Base-by-base conservation (phyloP, 2,113 vertebrate genomes). In the Gopherus evgoodei region DNA sequence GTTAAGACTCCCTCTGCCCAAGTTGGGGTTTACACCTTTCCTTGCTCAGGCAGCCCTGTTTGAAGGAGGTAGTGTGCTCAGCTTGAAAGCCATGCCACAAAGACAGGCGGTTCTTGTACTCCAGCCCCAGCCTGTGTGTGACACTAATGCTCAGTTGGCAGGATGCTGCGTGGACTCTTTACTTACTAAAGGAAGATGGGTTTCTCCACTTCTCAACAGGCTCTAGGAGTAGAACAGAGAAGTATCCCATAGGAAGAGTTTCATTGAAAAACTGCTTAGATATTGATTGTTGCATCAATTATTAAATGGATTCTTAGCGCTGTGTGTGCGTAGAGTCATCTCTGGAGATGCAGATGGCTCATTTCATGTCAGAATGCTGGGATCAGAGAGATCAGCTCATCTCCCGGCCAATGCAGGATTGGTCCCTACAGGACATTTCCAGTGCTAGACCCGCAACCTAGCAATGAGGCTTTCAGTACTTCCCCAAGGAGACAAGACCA, bases 251-350 rank as follows among this genome's bases (percentile, higher is more conserved):
- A 2, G 50, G 42, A 88, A 81, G 72, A 52, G 44, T 53, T 92
- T 4, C 0, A 0, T 3, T 38, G 83, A 29, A 59, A 21, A n/a
- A 38, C 14, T 0, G 1, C 42, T 88, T 82, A 0, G 7, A 35
- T 50, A 81, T 78, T 78, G 75, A 78, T 78, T 78, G 22, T 14
- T 78, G 81, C 90, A n/a, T 21, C 1, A 2, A 2, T 49, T 38
- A 1, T 49, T 0, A 1, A 6, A 56, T 25, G 65, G 8, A 14
- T 72, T 13, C 5, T 13, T 44, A 80, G 88, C 38, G 65, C 38
- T 31, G 57, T 53, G 47, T 29, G 8, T 42, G 19, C 3, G 21
- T 22, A 22, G 79, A 87, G 91, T 53, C 14, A 11, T 78, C 47
- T 76, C 56, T 24, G 78, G 16, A 3, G 42, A 2, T 1, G 27